A percentile compares a stretch with the other conserved stretches of the same genome.
These are phyloP conservation scores for Heptranchias perlo DNA, from an alignment of 2,113 vertebrate genomes.

Conservation along the genomic window DNA sequence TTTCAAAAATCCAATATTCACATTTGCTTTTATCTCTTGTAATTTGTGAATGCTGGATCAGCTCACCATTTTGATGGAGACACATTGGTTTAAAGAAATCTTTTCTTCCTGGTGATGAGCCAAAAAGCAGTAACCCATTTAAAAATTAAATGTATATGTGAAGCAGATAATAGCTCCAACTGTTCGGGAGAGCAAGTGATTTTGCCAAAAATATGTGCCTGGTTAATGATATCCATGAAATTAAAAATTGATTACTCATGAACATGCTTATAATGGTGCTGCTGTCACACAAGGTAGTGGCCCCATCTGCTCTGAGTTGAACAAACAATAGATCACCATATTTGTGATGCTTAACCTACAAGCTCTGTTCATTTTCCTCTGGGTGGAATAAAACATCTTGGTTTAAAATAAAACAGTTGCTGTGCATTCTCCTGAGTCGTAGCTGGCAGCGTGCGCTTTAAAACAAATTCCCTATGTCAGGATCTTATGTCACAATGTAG, in stretches of 20 bases:
- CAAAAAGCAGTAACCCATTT: constrained; percentile 19
- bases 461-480: not conserved
- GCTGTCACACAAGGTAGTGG: not conserved
- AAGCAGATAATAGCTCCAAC: not conserved
- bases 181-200: not conserved
- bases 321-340: constrained; percentile 15
- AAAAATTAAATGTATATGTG: not conserved
- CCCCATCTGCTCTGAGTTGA: not conserved
- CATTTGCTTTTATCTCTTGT: not conserved
- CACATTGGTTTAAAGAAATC: not conserved
- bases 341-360: constrained; percentile 23
- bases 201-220: not conserved
- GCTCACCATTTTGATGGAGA: not conserved
- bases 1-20: not conserved
- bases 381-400: constrained; percentile 12
- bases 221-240: not conserved
- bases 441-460: not conserved
- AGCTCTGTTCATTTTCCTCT: constrained; percentile 7
- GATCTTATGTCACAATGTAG: constrained; percentile 22
- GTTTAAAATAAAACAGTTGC: constrained; percentile 14
- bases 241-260: not conserved
- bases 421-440: not conserved
- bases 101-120: not conserved
- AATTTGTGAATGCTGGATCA: not conserved
- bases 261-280: not conserved